A percentile compares a stretch with the other conserved stretches of the same genome.
phyloP scores from a whole-genome alignment of 1,140 invertebrate genomes.

The Bombus ignitus region DNA sequence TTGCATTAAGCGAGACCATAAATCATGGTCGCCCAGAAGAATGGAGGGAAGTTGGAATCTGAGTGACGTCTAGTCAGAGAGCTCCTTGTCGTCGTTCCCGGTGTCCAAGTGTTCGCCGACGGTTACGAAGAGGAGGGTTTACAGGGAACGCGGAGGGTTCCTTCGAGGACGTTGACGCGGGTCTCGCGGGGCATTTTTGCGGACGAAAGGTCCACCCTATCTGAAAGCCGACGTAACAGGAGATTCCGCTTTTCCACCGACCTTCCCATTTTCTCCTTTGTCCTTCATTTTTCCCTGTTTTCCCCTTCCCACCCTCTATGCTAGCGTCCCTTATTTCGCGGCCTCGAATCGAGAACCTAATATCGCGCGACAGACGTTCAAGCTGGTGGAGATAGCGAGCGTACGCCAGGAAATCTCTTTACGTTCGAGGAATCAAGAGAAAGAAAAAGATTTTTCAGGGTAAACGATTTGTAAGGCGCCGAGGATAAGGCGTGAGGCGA shows the following conservation, averaged over 20 bases:
- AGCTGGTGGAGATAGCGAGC: conserved; percentile 11
- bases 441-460: not conserved
- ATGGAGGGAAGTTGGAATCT: conserved; percentile 67
- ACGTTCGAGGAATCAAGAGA: not conserved
- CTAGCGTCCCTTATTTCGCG: conserved; percentile 35
- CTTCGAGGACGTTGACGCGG: conserved; percentile 77
- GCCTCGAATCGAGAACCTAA: conserved; percentile 45
- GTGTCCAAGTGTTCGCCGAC: conserved; percentile 67
- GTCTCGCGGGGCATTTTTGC: conserved; percentile 80
- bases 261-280: conserved; percentile 14
- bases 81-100: conserved; percentile 65
- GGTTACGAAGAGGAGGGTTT: conserved; percentile 24
- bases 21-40: conserved; percentile 73
- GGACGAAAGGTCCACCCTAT: conserved; percentile 71
- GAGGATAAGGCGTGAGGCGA: not conserved
- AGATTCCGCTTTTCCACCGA: conserved; percentile 35
- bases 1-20: conserved; percentile 74
- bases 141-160: conserved; percentile 49
- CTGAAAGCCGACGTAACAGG: conserved; percentile 72
- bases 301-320: not conserved
- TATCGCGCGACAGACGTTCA: conserved; percentile 39
- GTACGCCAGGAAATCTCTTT: not conserved
- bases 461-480: too few species aligned
- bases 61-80: conserved; percentile 71
- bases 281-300: conserved; percentile 19